Conservation (phyloP, 2,113 vertebrate genomes). For the Propithecus coquereli region DNA sequence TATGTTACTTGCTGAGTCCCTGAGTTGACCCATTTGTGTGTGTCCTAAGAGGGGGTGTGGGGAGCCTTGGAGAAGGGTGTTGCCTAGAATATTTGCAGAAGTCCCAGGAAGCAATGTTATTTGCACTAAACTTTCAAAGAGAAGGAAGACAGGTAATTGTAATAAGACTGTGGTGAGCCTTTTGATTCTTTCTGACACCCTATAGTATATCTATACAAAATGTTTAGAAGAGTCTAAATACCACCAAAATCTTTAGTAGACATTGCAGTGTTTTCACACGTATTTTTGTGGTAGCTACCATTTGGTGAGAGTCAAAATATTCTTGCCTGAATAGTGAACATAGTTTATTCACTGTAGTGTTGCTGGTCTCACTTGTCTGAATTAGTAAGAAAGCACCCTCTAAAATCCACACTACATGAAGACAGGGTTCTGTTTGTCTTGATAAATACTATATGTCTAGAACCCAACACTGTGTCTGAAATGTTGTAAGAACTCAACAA, state of each 20-base stretch:
- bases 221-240: background rate
- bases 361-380: background rate
- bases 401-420: background rate
- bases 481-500: background rate
- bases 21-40: background rate
- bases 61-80: background rate
- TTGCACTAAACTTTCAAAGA: background rate
- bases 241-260: background rate
- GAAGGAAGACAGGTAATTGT: background rate
- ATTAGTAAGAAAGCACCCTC: background rate
- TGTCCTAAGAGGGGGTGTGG: background rate
- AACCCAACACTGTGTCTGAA: background rate
- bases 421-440: background rate
- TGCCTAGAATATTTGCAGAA: background rate
- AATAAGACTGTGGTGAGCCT: background rate
- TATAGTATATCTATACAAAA: background rate
- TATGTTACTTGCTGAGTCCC: background rate
- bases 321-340: background rate
- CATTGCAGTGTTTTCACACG: background rate
- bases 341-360: background rate
- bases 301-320: background rate
- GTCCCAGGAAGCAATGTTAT: background rate
- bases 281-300: background rate
- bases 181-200: background rate
- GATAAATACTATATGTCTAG: background rate